Conservation (phyloP, 2,888 invertebrate genomes). For the Monopis laevigella region DNA sequence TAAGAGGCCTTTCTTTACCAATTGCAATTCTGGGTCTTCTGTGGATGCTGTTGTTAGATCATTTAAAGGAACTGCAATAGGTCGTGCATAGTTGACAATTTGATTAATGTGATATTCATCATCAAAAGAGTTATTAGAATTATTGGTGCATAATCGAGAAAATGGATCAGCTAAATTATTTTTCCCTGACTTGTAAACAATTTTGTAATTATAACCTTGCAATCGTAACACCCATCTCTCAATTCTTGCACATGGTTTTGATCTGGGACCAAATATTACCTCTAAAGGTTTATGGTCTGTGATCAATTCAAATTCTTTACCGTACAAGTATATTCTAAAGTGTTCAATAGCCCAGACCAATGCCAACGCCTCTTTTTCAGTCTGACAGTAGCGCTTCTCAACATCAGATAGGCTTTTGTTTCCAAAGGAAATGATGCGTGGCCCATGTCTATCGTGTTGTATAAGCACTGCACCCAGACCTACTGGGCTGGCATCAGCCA, state of each 20-base stretch:
- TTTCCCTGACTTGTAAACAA: conserved; percentile 20
- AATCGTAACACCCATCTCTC: conserved; percentile 24
- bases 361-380: conserved; percentile 25
- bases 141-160: conserved; percentile 13
- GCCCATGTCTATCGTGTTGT: conserved; percentile 21
- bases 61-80: too few species aligned
- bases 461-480: conserved; percentile 27
- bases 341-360: conserved; percentile 27
- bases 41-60: too few species aligned
- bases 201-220: conserved; percentile 20
- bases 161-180: conserved; percentile 27
- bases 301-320: conserved; percentile 31
- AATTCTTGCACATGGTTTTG: conserved; percentile 23
- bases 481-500: conserved; percentile 32
- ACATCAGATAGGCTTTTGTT: conserved; percentile 29
- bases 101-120: too few species aligned
- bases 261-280: conserved; percentile 23
- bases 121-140: too few species aligned
- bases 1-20: too few species aligned
- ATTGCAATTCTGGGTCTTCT: too few species aligned
- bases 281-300: conserved; percentile 27
- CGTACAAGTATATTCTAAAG: conserved; percentile 37
- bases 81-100: too few species aligned
- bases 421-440: conserved; percentile 33
- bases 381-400: conserved; percentile 30